Conservation (phyloP, 2,113 vertebrate genomes). For the Zapus hudsonius region DNA sequence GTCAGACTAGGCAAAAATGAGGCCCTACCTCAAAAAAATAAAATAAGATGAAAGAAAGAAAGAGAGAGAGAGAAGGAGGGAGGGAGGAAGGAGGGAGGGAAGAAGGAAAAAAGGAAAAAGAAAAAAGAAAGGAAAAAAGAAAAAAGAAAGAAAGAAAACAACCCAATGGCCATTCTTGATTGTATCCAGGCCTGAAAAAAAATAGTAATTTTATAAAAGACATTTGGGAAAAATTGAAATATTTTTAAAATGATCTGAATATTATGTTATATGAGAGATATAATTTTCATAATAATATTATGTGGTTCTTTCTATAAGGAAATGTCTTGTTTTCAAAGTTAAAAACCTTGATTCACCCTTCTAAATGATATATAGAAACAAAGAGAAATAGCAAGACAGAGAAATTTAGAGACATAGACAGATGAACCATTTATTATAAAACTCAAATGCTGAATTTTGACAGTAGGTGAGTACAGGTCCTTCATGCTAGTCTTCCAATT, state of each 20-base stretch:
- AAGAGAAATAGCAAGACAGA: too few species aligned
- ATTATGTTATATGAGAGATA: not conserved
- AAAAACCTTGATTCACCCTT: not conserved
- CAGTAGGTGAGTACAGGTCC: not conserved
- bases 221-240: not conserved
- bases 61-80: too few species aligned
- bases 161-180: not conserved
- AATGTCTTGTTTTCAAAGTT: conserved; percentile 12
- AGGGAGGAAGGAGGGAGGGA: too few species aligned
- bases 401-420: not conserved
- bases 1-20: too few species aligned
- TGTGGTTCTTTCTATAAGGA: not conserved
- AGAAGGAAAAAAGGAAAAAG: too few species aligned
- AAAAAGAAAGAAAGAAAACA: not conserved
- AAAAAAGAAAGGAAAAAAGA: too few species aligned
- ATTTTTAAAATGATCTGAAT: not conserved
- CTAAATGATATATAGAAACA: not conserved
- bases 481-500: not conserved
- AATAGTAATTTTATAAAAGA: too few species aligned
- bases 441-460: not conserved
- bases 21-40: too few species aligned
- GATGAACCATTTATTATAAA: not conserved
- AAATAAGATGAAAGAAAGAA: too few species aligned
- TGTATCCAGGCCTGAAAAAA: not conserved
- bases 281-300: not conserved